These are phyloP conservation scores for Polymixis flavicincta DNA, from an alignment of 2,888 invertebrate genomes.

Conservation along the genomic window DNA sequence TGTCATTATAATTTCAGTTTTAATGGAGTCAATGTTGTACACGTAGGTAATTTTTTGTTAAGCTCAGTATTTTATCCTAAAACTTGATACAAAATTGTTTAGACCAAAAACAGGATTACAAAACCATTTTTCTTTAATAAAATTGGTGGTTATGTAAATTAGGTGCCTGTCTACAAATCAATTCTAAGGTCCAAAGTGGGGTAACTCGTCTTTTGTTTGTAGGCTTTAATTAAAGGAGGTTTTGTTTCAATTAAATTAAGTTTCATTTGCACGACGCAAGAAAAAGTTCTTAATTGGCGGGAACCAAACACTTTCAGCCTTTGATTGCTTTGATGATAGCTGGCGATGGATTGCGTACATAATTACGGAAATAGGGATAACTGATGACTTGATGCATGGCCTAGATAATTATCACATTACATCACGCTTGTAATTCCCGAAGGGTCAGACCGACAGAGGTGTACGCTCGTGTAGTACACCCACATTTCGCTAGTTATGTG, in stretches of 20 bases:
- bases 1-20: conserved; percentile 15
- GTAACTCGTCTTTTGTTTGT: conserved; percentile 58
- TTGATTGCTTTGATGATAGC: conserved; percentile 26
- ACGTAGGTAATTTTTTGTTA: background rate
- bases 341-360: conserved; percentile 15
- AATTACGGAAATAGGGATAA: background rate
- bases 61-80: background rate
- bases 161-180: conserved; percentile 42
- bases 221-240: conserved; percentile 66
- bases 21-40: conserved; percentile 4
- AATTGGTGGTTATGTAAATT: conserved; percentile 36
- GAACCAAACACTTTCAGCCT: conserved; percentile 50
- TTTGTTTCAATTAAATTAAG: conserved; percentile 66
- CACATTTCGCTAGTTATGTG: no score
- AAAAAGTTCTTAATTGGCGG: conserved; percentile 54
- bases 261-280: conserved; percentile 54
- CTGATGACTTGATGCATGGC: no score
- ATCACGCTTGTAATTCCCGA: no score
- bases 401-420: no score
- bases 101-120: conserved; percentile 2
- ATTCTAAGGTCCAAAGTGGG: conserved; percentile 38
- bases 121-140: conserved; percentile 25
- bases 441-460: no score
- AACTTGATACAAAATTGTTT: conserved; percentile 1
- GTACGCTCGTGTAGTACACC: no score